Conservation (phyloP, 2,113 vertebrate species). For the Myrmecobius fasciatus region DNA sequence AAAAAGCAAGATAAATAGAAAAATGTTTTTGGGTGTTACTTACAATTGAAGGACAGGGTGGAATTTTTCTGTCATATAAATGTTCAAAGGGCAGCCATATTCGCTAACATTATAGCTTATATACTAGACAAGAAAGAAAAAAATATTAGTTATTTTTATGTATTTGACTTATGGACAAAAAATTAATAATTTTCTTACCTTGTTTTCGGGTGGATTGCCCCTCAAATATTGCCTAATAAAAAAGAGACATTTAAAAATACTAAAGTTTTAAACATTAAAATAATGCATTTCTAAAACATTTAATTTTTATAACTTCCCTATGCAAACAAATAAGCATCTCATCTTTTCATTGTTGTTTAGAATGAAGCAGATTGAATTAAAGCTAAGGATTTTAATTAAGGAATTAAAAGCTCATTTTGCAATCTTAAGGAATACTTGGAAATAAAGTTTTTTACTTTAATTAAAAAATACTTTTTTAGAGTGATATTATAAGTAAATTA, state of each 20-base stretch:
- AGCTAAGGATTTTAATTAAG: neutral
- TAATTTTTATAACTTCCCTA: neutral
- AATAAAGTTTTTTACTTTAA: neutral
- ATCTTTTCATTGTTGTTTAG: neutral
- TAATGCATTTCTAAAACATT: conserved; percentile 17
- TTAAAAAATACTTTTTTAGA: neutral
- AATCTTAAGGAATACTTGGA: neutral
- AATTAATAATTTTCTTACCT: conserved; percentile 65
- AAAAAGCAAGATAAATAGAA: conserved; percentile 37
- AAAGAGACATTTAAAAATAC: conserved; percentile 28
- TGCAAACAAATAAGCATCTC: neutral
- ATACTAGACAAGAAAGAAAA: conserved; percentile 67
- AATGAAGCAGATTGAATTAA: neutral
- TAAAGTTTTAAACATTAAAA: neutral
- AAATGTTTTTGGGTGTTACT: conserved; percentile 59
- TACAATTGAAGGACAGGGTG: conserved; percentile 65
- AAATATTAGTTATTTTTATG: conserved; percentile 31
- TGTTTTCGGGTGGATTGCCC: conserved; percentile 10
- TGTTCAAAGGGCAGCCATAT: conserved; percentile 72
- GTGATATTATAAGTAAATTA: too few species aligned
- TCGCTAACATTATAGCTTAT: conserved; percentile 55
- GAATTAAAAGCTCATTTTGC: neutral
- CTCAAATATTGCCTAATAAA: conserved; percentile 63
- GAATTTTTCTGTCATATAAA: conserved; percentile 60
- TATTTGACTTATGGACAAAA: conserved; percentile 30